Conservation (phyloP, 2,797 vertebrate genomes). For the Molossus molossus region DNA sequence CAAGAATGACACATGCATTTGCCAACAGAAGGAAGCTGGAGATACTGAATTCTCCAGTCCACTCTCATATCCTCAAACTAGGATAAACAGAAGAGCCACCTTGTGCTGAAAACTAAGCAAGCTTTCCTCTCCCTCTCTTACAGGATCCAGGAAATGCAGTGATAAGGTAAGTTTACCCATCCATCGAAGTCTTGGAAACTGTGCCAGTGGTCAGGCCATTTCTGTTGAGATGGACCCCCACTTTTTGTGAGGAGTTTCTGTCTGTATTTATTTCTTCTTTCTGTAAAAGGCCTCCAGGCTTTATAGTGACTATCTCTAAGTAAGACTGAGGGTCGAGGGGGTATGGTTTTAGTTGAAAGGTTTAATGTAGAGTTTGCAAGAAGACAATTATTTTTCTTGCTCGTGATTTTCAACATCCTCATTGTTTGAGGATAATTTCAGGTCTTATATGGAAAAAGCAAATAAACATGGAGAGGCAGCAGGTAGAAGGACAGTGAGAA, state of each 20-base stretch:
- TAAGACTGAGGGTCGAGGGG: background rate
- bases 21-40: background rate
- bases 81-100: background rate
- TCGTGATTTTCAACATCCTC: background rate
- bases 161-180: background rate
- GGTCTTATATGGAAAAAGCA: background rate
- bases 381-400: background rate
- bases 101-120: conserved; percentile 1
- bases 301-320: background rate
- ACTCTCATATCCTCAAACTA: background rate
- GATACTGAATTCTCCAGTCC: background rate
- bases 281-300: background rate
- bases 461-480: background rate
- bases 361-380: background rate
- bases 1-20: background rate
- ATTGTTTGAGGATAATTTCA: background rate
- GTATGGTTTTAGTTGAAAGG: background rate
- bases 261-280: background rate
- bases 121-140: background rate
- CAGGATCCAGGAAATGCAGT: conserved; percentile 9
- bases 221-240: background rate
- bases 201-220: background rate
- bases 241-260: background rate
- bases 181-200: background rate
- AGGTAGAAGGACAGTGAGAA: background rate